A percentile compares a stretch with the other conserved stretches of the same genome.
phyloP scores from a whole-genome alignment of 2,888 invertebrate species.

The Rhabditophanes sp. region DNA sequence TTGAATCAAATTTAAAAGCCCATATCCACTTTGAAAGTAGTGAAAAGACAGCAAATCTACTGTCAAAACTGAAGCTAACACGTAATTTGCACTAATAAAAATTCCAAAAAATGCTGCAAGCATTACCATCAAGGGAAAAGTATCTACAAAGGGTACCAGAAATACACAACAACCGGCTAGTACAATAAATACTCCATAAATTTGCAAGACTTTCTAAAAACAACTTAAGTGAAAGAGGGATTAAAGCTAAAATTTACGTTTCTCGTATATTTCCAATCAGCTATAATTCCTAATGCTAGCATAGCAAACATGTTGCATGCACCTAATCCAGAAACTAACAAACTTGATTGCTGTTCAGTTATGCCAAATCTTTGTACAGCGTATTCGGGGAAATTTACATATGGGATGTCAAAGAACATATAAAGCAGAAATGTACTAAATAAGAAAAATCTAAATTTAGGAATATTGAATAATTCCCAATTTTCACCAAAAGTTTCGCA shows the following conservation, averaged over 20 bases:
- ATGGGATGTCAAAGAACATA: constrained; percentile 68
- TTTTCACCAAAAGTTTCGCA: constrained; percentile 4
- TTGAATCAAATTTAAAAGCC: constrained; percentile 67
- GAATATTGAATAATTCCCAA: constrained; percentile 1
- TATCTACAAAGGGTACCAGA: constrained; percentile 32
- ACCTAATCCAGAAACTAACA: constrained; percentile 68
- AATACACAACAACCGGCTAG: constrained; percentile 46
- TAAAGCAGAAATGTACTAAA: constrained; percentile 56
- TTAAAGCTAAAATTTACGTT: constrained; percentile 3
- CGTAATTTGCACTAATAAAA: constrained; percentile 17
- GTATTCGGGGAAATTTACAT: constrained; percentile 76
- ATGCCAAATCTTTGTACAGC: constrained; percentile 56
- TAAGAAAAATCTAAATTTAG: constrained; percentile 7
- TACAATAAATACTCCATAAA: constrained; percentile 63
- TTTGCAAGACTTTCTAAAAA: constrained; percentile 26
- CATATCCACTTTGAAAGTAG: constrained; percentile 76
- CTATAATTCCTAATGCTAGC: constrained; percentile 70
- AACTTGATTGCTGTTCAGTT: constrained; percentile 57
- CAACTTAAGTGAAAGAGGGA: background rate
- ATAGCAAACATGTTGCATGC: constrained; percentile 76
- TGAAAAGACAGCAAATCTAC: constrained; percentile 76
- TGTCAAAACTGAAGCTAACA: constrained; percentile 51
- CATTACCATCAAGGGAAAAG: constrained; percentile 14
- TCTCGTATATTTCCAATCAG: constrained; percentile 59
- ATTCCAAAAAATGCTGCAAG: constrained; percentile 11